phyloP scores from a whole-genome alignment of 2,113 vertebrate genomes.

The Cairina moschata region DNA sequence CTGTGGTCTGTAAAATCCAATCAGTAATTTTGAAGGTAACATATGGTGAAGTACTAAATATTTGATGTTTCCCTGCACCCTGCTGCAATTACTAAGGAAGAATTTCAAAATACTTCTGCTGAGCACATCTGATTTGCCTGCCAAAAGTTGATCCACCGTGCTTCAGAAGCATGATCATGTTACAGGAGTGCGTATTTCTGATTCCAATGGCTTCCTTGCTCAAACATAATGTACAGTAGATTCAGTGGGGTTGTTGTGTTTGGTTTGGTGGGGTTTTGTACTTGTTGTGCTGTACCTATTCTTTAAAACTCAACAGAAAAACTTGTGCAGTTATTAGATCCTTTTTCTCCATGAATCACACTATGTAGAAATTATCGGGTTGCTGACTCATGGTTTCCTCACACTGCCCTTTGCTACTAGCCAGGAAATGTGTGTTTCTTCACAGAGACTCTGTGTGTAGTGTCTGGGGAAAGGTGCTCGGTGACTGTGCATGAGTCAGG shows the following conservation, averaged over 20 bases:
- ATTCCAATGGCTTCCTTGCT: background rate
- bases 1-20: background rate
- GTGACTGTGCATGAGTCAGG: slow-evolving; percentile 10
- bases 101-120: background rate
- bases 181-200: background rate
- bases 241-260: no score
- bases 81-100: background rate
- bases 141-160: background rate
- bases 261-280: background rate
- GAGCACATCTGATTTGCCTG: background rate
- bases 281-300: background rate
- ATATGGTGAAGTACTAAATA: background rate
- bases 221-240: background rate
- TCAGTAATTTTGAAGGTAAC: background rate
- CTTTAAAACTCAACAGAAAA: background rate
- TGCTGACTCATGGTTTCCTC: slow-evolving; percentile 58
- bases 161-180: background rate
- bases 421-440: slow-evolving; percentile 22
- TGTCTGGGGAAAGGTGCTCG: background rate
- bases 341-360: background rate
- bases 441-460: background rate
- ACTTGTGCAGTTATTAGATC: background rate
- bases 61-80: background rate
- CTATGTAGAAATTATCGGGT: background rate
- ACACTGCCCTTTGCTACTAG: background rate